Percentiles rank a stretch among this genome's conserved stretches.
These are phyloP conservation scores for Scomberomorus guttatus DNA, from an alignment of 2,797 vertebrate species.

Conservation along the genomic window DNA sequence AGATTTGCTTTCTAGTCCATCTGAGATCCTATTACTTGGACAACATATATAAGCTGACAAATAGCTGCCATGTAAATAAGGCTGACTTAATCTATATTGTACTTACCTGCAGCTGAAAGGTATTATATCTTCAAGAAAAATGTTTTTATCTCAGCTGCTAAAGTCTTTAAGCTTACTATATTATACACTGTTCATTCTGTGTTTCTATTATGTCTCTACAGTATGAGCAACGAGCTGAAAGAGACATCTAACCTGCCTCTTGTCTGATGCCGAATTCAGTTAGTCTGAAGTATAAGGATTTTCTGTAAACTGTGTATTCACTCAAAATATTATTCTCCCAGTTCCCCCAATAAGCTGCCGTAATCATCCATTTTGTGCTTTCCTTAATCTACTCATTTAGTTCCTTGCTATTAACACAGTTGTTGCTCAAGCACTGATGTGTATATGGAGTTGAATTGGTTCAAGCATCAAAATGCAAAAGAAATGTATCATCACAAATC, in stretches of 20 bases:
- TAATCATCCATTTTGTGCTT: conserved; percentile 24
- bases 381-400: conserved; percentile 5
- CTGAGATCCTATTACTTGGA: conserved; percentile 41
- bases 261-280: conserved; percentile 19
- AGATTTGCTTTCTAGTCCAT: conserved; percentile 32
- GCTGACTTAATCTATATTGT: conserved; percentile 45
- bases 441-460: not conserved
- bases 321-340: conserved; percentile 9
- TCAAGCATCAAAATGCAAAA: conserved; percentile 23
- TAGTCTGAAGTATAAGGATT: conserved; percentile 5
- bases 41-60: conserved; percentile 42
- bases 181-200: conserved; percentile 1
- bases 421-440: conserved; percentile 10
- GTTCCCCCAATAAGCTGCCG: conserved; percentile 10
- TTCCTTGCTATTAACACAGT: conserved; percentile 7
- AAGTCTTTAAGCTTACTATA: conserved; percentile 18
- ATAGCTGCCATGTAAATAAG: conserved; percentile 46
- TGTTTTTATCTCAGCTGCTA: conserved; percentile 29
- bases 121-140: conserved; percentile 35
- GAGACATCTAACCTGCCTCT: conserved; percentile 13
- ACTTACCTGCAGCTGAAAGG: conserved; percentile 41
- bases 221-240: conserved; percentile 15
- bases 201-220: conserved; percentile 13
- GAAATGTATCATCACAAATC: conserved; percentile 12
- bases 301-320: conserved; percentile 8